Percentiles rank a stretch among this genome's conserved stretches.
These are phyloP conservation scores for Apis cerana DNA, from an alignment of 1,140 invertebrate genomes.

Conservation along the genomic window DNA sequence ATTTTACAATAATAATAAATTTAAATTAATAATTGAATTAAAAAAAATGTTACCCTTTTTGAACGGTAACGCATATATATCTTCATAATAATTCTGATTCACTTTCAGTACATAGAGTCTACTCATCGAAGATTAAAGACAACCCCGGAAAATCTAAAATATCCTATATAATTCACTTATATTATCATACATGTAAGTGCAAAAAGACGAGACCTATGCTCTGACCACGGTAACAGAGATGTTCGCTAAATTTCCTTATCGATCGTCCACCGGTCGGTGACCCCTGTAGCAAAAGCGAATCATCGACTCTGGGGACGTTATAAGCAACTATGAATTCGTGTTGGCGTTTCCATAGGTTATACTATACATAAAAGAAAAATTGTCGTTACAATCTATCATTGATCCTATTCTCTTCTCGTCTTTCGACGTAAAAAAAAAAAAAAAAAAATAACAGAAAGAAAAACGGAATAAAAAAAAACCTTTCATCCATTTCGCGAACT, in stretches of 20 bases:
- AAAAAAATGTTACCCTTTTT: too few species aligned
- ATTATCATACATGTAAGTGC: neutral
- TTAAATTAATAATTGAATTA: too few species aligned
- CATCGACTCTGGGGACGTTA: slow-evolving; percentile 17
- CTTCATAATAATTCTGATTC: too few species aligned
- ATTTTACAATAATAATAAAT: too few species aligned
- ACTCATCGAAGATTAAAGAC: too few species aligned
- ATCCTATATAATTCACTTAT: neutral
- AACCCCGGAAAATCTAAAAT: too few species aligned
- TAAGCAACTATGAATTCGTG: slow-evolving; percentile 27
- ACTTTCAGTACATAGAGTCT: too few species aligned
- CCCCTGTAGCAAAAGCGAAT: slow-evolving; percentile 45
- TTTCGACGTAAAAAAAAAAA: neutral
- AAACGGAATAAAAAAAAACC: neutral
- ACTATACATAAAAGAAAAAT: neutral
- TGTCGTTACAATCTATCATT: neutral
- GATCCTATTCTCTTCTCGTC: neutral
- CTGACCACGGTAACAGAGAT: slow-evolving; percentile 20
- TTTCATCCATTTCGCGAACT: neutral
- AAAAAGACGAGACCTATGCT: slow-evolving; percentile 26
- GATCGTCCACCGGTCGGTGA: slow-evolving; percentile 48
- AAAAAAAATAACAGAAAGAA: neutral
- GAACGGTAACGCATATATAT: too few species aligned
- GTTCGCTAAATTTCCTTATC: slow-evolving; percentile 56
- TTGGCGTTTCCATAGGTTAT: slow-evolving; percentile 20